Percentiles rank a stretch among this genome's conserved stretches.
phyloP scores from a whole-genome alignment of 1,140 invertebrate species.

The Nebria ingens region DNA sequence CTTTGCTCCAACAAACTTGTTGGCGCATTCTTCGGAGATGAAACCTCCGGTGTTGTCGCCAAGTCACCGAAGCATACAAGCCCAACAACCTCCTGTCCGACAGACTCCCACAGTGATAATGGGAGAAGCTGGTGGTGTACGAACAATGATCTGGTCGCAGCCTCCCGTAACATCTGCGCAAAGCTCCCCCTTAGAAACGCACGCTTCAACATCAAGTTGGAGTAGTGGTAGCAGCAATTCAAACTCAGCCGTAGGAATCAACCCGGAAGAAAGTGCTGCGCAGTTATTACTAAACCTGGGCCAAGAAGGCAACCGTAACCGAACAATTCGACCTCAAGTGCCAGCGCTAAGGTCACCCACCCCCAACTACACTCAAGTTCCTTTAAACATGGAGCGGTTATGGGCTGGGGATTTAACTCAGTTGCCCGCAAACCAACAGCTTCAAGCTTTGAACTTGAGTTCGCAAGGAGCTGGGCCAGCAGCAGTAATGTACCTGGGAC shows the following conservation, averaged over 20 bases:
- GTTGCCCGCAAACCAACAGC: slow-evolving; percentile 67
- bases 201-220: slow-evolving; percentile 26
- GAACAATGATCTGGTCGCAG: slow-evolving; percentile 84
- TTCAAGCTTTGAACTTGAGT: slow-evolving; percentile 70
- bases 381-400: slow-evolving; percentile 82
- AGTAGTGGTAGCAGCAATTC: slow-evolving; percentile 30
- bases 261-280: slow-evolving; percentile 64
- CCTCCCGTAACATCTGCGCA: slow-evolving; percentile 43
- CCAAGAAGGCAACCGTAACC: slow-evolving; percentile 46
- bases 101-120: slow-evolving; percentile 80
- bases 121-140: slow-evolving; percentile 80
- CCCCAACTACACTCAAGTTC: slow-evolving; percentile 37
- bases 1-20: slow-evolving; percentile 43
- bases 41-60: slow-evolving; percentile 44
- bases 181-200: slow-evolving; percentile 26
- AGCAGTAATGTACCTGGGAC: neutral
- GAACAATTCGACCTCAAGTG: slow-evolving; percentile 19
- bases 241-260: slow-evolving; percentile 35
- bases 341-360: slow-evolving; percentile 19
- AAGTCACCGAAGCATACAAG: slow-evolving; percentile 46
- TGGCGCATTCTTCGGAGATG: slow-evolving; percentile 50
- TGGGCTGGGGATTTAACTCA: slow-evolving; percentile 81
- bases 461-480: slow-evolving; percentile 30
- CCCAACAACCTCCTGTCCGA: slow-evolving; percentile 47
- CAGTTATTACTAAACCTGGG: slow-evolving; percentile 72